Evolutionary conservation across 2,113 vertebrate species (phyloP).

Genomic region (Panthera tigris): DNA sequence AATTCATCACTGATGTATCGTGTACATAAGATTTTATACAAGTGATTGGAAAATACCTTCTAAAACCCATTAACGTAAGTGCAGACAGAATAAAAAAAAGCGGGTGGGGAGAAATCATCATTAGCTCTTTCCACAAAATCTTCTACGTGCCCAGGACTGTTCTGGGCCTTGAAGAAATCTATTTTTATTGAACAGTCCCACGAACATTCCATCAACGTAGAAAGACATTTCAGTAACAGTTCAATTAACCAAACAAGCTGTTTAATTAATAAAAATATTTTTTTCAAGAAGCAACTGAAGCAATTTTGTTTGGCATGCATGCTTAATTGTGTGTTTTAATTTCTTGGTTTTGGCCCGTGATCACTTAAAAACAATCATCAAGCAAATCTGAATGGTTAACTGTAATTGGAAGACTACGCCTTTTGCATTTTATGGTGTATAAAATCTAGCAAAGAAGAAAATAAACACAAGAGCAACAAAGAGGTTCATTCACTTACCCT

Average conservation of each 20-base stretch:
- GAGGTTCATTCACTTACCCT: conserved; percentile 78
- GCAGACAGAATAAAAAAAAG: neutral
- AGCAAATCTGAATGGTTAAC: neutral
- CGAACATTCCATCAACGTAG: neutral
- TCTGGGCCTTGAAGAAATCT: neutral
- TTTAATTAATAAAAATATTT: conserved; percentile 44
- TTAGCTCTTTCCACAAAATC: neutral
- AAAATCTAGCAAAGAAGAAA: conserved; percentile 38
- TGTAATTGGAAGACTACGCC: neutral
- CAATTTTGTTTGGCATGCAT: neutral
- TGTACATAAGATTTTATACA: neutral
- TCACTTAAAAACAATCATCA: conserved; percentile 23
- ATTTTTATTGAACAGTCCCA: conserved; percentile 23
- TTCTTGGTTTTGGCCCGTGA: neutral
- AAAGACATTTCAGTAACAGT: conserved; percentile 28
- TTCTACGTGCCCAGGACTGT: neutral
- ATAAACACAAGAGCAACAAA: neutral
- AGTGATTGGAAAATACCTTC: neutral
- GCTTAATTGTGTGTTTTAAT: neutral
- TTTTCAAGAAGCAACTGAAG: conserved; percentile 15
- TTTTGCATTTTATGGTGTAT: neutral
- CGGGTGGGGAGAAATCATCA: neutral
- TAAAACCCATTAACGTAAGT: neutral
- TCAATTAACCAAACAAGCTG: neutral
- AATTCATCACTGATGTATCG: neutral